Conservation (phyloP, 2,888 invertebrate species). For the Plagiodera versicolora region DNA sequence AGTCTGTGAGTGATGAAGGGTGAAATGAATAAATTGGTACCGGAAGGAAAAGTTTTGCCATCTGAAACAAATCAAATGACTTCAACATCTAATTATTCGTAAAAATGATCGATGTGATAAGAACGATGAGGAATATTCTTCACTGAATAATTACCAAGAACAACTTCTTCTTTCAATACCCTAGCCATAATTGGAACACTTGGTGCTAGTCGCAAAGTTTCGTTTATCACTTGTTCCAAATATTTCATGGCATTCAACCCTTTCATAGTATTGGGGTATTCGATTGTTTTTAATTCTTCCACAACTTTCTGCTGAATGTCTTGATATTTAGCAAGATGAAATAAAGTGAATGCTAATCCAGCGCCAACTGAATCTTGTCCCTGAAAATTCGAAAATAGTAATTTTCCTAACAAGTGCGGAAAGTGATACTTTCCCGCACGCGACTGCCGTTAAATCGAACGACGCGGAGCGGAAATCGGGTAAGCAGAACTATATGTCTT, state of each 20-base stretch:
- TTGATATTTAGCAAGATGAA: conserved; percentile 59
- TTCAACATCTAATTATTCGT: too few species aligned
- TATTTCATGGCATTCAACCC: conserved; percentile 67
- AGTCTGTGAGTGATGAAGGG: conserved; percentile 63
- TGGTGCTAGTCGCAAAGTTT: conserved; percentile 66
- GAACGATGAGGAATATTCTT: background rate
- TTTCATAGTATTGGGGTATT: conserved; percentile 42
- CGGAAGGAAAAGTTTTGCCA: conserved; percentile 58
- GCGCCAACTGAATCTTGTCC: conserved; percentile 66
- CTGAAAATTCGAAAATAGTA: too few species aligned
- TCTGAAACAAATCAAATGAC: conserved; percentile 45
- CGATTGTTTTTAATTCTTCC: conserved; percentile 57
- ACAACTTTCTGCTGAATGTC: conserved; percentile 57
- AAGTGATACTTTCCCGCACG: too few species aligned
- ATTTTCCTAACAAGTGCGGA: too few species aligned
- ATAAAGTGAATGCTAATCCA: conserved; percentile 60
- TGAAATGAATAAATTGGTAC: conserved; percentile 59
- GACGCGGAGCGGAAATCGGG: too few species aligned
- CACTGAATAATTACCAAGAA: conserved; percentile 55
- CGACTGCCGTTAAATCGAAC: too few species aligned
- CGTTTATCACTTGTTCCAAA: conserved; percentile 71
- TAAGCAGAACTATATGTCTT: too few species aligned
- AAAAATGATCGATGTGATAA: background rate
- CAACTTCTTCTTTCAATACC: conserved; percentile 59
- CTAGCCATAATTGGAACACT: conserved; percentile 69